These are phyloP conservation scores for Lepus oiostolus DNA, from an alignment of 2,797 vertebrate genomes.

Conservation along the genomic window DNA sequence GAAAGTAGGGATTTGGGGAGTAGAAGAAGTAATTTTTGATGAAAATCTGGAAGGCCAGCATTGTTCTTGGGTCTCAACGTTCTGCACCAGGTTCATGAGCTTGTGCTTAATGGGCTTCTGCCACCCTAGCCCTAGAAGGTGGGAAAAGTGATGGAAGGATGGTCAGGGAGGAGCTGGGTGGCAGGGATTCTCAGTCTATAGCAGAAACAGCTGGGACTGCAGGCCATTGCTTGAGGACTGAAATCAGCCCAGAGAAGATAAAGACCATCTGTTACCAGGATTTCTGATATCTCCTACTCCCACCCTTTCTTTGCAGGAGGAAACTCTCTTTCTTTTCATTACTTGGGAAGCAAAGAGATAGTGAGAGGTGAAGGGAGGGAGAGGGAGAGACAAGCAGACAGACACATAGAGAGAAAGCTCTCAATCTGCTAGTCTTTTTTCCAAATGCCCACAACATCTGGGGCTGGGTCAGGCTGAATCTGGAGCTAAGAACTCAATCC, in stretches of 20 bases:
- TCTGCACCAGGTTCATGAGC: not conserved
- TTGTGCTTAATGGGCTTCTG: not conserved
- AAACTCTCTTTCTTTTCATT: not conserved
- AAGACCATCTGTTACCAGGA: not conserved
- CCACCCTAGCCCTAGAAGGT: no score
- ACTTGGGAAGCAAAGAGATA: no score
- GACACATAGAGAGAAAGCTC: no score
- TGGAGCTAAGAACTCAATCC: no score
- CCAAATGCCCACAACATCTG: no score
- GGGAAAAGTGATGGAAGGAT: not conserved
- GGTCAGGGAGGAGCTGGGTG: not conserved
- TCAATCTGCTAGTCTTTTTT: no score
- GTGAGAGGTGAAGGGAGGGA: no score
- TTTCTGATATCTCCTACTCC: not conserved
- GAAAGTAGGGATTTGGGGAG: not conserved
- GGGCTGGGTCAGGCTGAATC: no score
- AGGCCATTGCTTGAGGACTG: no score
- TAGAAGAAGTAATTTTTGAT: not conserved
- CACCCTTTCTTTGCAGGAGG: rapidly evolving
- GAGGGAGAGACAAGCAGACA: no score
- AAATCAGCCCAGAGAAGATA: not conserved
- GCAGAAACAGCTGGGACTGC: not conserved
- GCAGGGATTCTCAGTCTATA: not conserved
- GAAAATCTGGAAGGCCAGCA: not conserved
- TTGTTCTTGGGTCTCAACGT: not conserved